A percentile compares a stretch with the other conserved stretches of the same genome.
These are phyloP conservation scores for Pyrocephalus nanus DNA, from an alignment of 2,797 vertebrate genomes.

Conservation along the genomic window DNA sequence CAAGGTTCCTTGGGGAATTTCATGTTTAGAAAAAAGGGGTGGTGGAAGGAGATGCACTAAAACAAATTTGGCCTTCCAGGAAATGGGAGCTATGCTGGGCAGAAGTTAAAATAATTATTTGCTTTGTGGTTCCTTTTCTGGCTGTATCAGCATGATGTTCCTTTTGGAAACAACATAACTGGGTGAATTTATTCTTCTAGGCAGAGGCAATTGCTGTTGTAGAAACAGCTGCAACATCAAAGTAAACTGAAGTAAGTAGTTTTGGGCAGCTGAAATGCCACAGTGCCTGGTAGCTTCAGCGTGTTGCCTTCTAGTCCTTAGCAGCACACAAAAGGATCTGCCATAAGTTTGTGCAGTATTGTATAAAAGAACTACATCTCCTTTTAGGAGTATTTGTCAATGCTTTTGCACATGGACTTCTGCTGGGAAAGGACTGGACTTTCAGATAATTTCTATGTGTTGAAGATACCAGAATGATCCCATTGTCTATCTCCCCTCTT, in stretches of 20 bases:
- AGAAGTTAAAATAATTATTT: constrained; percentile 49
- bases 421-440: background rate
- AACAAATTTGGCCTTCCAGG: constrained; percentile 36
- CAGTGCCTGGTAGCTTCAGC: background rate
- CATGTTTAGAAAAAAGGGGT: constrained; percentile 21
- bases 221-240: background rate
- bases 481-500: background rate
- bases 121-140: constrained; percentile 32
- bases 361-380: background rate
- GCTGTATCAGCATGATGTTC: background rate
- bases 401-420: background rate
- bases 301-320: background rate
- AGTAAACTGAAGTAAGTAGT: background rate
- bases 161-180: background rate
- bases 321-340: background rate
- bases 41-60: constrained; percentile 16
- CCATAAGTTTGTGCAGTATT: background rate
- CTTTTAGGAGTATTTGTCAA: background rate
- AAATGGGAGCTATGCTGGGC: constrained; percentile 4
- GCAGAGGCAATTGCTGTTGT: background rate
- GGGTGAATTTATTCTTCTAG: background rate
- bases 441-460: background rate
- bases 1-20: constrained; percentile 13
- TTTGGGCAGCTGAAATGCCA: constrained; percentile 2
- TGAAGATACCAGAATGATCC: background rate